Base-by-base conservation (phyloP, 1,140 invertebrate species). In the Diuraphis noxia region DNA sequence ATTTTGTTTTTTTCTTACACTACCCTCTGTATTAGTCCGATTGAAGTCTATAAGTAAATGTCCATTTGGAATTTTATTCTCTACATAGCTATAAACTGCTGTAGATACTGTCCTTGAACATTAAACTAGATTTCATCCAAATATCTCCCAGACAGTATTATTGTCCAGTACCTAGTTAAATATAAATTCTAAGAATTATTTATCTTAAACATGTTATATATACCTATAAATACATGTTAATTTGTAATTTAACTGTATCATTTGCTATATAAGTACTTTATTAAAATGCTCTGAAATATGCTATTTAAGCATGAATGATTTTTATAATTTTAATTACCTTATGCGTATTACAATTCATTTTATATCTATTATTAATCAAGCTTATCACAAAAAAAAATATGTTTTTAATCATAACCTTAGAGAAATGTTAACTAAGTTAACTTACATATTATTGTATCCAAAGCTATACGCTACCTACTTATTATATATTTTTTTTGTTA, bases 321-420 rank as follows among this genome's bases (percentile, higher is more conserved):
- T 72, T 72, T 72, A 72, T 5, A 72, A 72, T 19, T 72, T 72
- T 72, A n/a, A 72, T 72, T 72, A 72, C 13, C 56, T 72, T n/a
- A 72, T 72, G n/a, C 1, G n/a, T 72, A 72, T 72, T 72, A 72
- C 56, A 13, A 34, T 72, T 72, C 30, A 72, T 72, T n/a, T 72
- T 72, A 72, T 72, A 72, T 72, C 56, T 72, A 34, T 72, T 72
- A 72, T 72, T n/a, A 72, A 72, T 72, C 56, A 72, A 72, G 56
- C 56, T 72, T 72, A 72, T 72, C 56, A 72, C 30, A 72, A 63
- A 63, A 63, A 30, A 63, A 63, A n/a, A 72, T n/a, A n/a, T n/a
- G 3, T 56, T 17, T 72, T 72, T 4, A 72, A n/a, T n/a, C 56
- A 63, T 63, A 63, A n/a, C 56, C 30, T 63, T 63, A 63, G n/a